These are phyloP conservation scores for Tetraneura akinire DNA, from an alignment of 1,140 invertebrate species.

Conservation along the genomic window DNA sequence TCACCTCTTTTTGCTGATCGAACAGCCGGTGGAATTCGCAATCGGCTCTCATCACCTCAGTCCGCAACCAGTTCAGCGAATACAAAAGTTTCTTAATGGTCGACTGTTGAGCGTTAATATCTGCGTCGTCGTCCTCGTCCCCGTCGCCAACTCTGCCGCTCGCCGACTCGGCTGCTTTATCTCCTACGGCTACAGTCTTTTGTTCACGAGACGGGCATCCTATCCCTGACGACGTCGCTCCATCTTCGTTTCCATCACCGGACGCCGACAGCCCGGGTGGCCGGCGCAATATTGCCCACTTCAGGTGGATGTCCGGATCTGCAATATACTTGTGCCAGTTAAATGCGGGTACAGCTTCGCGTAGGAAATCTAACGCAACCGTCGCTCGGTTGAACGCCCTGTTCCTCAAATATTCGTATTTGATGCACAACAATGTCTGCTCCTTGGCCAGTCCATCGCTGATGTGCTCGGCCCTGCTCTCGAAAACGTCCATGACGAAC, in stretches of 20 bases:
- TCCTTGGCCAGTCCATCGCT: conserved; percentile 43
- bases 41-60: conserved; percentile 3
- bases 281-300: background rate
- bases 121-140: background rate
- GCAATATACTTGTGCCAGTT: conserved; percentile 31
- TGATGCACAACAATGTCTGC: background rate
- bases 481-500: too few relatives aligned
- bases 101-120: background rate
- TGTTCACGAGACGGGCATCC: background rate
- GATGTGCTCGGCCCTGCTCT: too few relatives aligned
- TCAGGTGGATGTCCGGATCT: background rate
- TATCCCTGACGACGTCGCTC: background rate
- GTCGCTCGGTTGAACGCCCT: conserved; percentile 28
- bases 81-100: conserved; percentile 23
- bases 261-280: background rate
- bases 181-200: too few relatives aligned
- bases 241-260: background rate
- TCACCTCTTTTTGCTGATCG: background rate
- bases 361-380: conserved; percentile 19
- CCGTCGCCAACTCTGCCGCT: background rate
- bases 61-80: conserved; percentile 17
- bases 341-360: background rate
- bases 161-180: background rate
- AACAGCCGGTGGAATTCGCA: conserved; percentile 1
- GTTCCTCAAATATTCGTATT: background rate